Percentiles rank a stretch among this genome's conserved stretches.
These are phyloP conservation scores for Anguilla japonica DNA, from an alignment of 2,113 vertebrate genomes.

Conservation along the genomic window DNA sequence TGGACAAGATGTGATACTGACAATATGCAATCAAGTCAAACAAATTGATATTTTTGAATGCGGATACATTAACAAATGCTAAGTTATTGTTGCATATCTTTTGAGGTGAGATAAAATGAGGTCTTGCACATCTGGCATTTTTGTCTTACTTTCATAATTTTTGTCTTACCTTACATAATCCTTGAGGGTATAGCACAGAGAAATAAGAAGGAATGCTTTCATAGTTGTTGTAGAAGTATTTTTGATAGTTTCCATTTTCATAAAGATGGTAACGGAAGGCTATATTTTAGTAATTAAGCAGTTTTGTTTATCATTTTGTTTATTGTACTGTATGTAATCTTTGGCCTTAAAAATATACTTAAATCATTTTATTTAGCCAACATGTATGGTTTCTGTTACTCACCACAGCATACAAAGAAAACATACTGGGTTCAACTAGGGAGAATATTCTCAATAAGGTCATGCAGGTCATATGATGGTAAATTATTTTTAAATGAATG, in stretches of 20 bases:
- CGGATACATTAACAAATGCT: not conserved
- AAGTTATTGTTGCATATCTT: conserved; percentile 5
- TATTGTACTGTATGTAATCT: conserved; percentile 18
- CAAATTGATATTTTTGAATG: conserved; percentile 24
- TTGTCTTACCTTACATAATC: not conserved
- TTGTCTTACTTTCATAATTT: not conserved
- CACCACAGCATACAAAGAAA: not conserved
- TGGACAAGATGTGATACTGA: not conserved
- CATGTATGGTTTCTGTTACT: conserved; percentile 12
- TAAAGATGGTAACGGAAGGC: not conserved
- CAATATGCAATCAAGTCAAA: not conserved
- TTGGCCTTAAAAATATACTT: conserved; percentile 35
- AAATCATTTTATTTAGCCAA: not conserved
- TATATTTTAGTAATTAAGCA: not conserved
- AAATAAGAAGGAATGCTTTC: not conserved
- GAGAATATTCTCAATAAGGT: not conserved
- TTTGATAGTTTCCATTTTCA: not conserved
- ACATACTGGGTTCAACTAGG: not conserved
- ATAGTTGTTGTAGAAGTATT: not conserved
- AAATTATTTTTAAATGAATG: not conserved
- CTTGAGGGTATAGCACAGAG: not conserved
- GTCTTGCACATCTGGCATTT: not conserved
- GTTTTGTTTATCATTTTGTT: conserved; percentile 15
- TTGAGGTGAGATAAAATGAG: conserved; percentile 20
- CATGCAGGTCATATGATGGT: not conserved